phyloP scores from a whole-genome alignment of 2,888 invertebrate genomes.

The Cartodere bifasciata region DNA sequence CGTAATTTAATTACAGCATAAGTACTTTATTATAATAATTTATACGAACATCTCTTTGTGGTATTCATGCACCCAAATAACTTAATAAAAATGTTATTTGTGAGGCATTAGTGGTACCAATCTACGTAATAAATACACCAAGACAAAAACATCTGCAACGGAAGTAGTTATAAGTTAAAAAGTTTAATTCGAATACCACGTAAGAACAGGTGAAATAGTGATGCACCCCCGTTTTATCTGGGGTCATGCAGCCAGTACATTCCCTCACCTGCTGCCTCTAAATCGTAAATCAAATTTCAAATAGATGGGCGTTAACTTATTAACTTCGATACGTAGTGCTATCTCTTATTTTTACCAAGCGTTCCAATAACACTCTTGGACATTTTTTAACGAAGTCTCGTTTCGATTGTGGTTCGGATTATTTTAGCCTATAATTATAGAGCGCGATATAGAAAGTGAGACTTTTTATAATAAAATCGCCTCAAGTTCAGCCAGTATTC shows the following conservation, averaged over 20 bases:
- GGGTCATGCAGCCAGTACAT: too few relatives aligned
- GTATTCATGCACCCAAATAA: too few relatives aligned
- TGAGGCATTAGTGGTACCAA: too few relatives aligned
- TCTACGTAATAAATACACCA: too few relatives aligned
- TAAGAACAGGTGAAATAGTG: constrained; percentile 28
- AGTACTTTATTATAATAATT: too few relatives aligned
- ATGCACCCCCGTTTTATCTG: constrained; percentile 22
- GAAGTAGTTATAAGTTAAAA: constrained; percentile 31
- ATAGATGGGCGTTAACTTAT: constrained; percentile 33
- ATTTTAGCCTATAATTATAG: constrained; percentile 29
- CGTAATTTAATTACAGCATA: too few relatives aligned
- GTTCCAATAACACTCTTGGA: constrained; percentile 12
- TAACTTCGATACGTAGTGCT: constrained; percentile 26
- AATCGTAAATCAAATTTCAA: constrained; percentile 33
- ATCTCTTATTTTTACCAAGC: constrained; percentile 17
- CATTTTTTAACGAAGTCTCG: constrained; percentile 13
- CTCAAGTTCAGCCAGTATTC: constrained; percentile 24
- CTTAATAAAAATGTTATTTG: too few relatives aligned
- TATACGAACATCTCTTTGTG: too few relatives aligned
- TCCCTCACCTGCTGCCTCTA: constrained; percentile 23
- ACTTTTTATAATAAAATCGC: constrained; percentile 29
- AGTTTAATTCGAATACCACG: constrained; percentile 16
- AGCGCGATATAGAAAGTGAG: constrained; percentile 29
- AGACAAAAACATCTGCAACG: constrained; percentile 29
- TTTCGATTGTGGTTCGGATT: constrained; percentile 26